These are phyloP conservation scores for Cardiocondyla obscurior DNA, from an alignment of 1,140 invertebrate species.

Conservation along the genomic window DNA sequence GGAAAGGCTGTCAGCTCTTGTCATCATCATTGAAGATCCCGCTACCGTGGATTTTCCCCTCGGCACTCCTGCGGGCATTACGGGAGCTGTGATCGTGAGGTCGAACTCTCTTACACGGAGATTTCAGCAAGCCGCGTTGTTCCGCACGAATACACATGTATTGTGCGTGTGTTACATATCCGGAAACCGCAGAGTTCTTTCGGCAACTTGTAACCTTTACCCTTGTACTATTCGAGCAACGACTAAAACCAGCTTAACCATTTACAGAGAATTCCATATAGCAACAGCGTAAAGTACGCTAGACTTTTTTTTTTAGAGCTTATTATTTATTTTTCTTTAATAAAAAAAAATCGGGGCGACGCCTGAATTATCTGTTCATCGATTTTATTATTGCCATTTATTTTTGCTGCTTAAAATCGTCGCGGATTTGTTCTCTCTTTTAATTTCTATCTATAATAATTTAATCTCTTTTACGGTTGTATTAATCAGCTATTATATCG, in stretches of 20 bases:
- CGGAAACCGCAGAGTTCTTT: conserved; percentile 53
- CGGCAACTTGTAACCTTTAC: conserved; percentile 75
- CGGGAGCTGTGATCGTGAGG: conserved; percentile 35
- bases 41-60: conserved; percentile 64
- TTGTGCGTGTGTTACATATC: conserved; percentile 49
- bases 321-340: too few species aligned
- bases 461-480: too few species aligned
- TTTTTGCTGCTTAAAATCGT: too few species aligned
- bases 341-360: too few species aligned
- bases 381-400: too few species aligned
- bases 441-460: too few species aligned
- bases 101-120: conserved; percentile 60
- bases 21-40: conserved; percentile 76
- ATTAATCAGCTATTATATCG: too few species aligned
- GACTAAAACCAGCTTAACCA: conserved; percentile 69
- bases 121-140: conserved; percentile 56
- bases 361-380: too few species aligned
- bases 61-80: conserved; percentile 57
- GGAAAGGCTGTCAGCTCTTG: conserved; percentile 81
- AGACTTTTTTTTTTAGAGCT: conserved; percentile 27
- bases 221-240: conserved; percentile 61
- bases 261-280: conserved; percentile 64
- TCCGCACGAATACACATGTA: conserved; percentile 63
- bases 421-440: too few species aligned
- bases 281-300: conserved; percentile 55